Conservation (phyloP, 1,140 invertebrate genomes). For the Drosophila willistoni region DNA sequence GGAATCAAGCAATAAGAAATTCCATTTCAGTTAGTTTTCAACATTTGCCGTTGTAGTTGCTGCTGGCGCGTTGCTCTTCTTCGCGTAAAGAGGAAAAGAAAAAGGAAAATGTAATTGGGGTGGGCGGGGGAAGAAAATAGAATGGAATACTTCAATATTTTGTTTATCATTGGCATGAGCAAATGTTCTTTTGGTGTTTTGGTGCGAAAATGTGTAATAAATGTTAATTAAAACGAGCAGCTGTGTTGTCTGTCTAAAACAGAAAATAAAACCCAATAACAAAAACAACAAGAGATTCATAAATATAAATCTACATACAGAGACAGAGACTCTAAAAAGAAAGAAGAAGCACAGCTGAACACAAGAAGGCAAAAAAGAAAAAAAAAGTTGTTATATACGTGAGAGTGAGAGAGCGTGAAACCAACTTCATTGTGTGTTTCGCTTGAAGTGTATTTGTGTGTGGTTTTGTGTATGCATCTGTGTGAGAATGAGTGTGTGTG, state of each 20-base stretch:
- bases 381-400: constrained; percentile 58
- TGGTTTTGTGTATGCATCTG: constrained; percentile 14
- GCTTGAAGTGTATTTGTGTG: constrained; percentile 10
- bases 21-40: constrained; percentile 79
- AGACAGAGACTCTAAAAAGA: constrained; percentile 9
- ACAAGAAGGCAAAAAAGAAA: constrained; percentile 50
- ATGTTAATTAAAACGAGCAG: constrained; percentile 42
- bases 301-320: constrained; percentile 62
- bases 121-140: not conserved
- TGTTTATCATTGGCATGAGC: constrained; percentile 12
- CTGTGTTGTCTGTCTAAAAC: constrained; percentile 39
- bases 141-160: constrained; percentile 45
- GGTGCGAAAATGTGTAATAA: constrained; percentile 22
- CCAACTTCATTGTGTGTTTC: constrained; percentile 47
- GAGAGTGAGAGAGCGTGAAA: constrained; percentile 71
- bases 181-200: constrained; percentile 14
- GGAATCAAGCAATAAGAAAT: constrained; percentile 74
- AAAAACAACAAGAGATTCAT: constrained; percentile 57
- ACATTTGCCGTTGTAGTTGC: constrained; percentile 64
- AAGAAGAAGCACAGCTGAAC: constrained; percentile 8
- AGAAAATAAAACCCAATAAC: constrained; percentile 19
- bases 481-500: constrained; percentile 35
- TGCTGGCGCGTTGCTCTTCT: constrained; percentile 27
- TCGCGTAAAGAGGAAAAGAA: constrained; percentile 33
- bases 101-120: constrained; percentile 43